These are phyloP conservation scores for Tryphoninae sp. DNA, from an alignment of 2,888 invertebrate species.

Conservation along the genomic window DNA sequence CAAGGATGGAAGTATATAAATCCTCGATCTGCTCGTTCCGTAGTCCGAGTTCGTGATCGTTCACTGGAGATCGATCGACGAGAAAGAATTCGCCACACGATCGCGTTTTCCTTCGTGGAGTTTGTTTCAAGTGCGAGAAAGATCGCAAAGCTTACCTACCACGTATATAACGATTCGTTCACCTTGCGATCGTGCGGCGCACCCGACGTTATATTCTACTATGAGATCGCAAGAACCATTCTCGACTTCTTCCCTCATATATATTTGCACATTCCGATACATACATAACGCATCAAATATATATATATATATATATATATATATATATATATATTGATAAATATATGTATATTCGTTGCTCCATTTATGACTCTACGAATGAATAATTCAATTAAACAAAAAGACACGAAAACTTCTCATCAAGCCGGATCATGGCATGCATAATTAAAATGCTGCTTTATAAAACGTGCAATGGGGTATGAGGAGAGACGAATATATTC, in stretches of 20 bases:
- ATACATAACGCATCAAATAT: not conserved
- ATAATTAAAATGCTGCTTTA: conserved; percentile 54
- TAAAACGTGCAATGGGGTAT: conserved; percentile 43
- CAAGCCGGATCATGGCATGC: conserved; percentile 58
- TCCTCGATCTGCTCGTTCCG: conserved; percentile 53
- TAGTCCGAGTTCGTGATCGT: conserved; percentile 63
- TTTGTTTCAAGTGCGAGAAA: conserved; percentile 49
- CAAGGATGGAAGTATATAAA: conserved; percentile 39
- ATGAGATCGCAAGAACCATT: conserved; percentile 57
- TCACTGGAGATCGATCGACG: conserved; percentile 61
- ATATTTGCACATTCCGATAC: conserved; percentile 1
- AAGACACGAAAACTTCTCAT: conserved; percentile 40
- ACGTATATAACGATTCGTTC: conserved; percentile 50
- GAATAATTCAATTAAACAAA: conserved; percentile 61
- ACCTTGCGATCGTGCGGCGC: conserved; percentile 61
- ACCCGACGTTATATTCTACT: conserved; percentile 37
- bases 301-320: conserved; percentile 9
- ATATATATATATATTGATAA: conserved; percentile 15
- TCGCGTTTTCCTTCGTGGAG: conserved; percentile 43
- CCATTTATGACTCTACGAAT: conserved; percentile 58
- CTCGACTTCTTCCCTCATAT: conserved; percentile 51
- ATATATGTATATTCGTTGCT: conserved; percentile 36
- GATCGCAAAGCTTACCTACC: conserved; percentile 12
- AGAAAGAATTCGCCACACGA: conserved; percentile 63
- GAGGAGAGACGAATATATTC: conserved; percentile 34